These are phyloP conservation scores for Peromyscus polionotus DNA, from an alignment of 2,113 vertebrate species.

Conservation along the genomic window DNA sequence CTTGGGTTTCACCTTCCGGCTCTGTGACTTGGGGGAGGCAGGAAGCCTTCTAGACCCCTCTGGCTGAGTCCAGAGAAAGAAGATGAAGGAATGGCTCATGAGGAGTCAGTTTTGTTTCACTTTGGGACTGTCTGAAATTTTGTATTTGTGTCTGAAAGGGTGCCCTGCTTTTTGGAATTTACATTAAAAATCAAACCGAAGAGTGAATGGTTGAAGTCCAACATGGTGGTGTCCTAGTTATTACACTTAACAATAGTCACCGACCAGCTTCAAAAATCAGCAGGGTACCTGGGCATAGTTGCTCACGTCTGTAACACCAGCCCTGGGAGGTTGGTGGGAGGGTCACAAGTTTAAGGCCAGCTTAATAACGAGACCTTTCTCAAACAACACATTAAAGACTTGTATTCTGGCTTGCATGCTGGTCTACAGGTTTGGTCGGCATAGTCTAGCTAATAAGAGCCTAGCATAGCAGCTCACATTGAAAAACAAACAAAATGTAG, in stretches of 20 bases:
- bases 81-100: neutral
- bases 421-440: neutral
- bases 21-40: neutral
- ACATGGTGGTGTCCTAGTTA: neutral
- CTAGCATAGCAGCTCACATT: constrained; percentile 28
- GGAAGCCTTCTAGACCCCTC: neutral
- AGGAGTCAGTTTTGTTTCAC: constrained; percentile 3
- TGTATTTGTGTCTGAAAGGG: constrained; percentile 25
- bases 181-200: constrained; percentile 31
- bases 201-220: neutral
- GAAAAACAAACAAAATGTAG: neutral
- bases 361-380: neutral
- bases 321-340: neutral
- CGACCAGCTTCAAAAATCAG: constrained; percentile 1
- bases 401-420: neutral
- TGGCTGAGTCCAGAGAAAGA: neutral
- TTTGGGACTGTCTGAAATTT: constrained; percentile 40
- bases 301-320: neutral
- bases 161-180: neutral
- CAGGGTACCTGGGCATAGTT: neutral
- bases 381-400: neutral
- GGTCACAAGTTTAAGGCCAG: neutral
- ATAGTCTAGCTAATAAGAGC: constrained; percentile 25
- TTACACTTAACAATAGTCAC: neutral
- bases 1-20: neutral